A percentile compares a stretch with the other conserved stretches of the same genome.
Evolutionary conservation across 2,797 vertebrate species (phyloP).

Genomic region (Pagetopsis macropterus): DNA sequence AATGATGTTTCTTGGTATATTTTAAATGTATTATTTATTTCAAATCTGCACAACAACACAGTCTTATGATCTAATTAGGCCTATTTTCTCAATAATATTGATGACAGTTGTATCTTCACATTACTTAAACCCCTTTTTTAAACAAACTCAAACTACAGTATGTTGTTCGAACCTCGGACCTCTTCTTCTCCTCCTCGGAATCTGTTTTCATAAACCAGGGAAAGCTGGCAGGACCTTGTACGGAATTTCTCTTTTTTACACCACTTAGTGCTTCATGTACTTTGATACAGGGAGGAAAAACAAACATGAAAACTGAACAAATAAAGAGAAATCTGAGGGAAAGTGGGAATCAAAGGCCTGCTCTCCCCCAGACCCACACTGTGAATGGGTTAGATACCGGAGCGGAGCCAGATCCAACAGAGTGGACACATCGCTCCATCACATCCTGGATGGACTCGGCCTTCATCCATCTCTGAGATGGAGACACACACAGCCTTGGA

Average conservation of each 20-base stretch:
- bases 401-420: constrained; percentile 49
- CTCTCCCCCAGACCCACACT: neutral
- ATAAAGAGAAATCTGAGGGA: constrained; percentile 4
- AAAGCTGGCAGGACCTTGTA: neutral
- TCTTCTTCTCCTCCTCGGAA: constrained; percentile 9
- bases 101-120: neutral
- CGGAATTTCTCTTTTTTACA: constrained; percentile 1
- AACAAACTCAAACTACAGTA: neutral
- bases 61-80: neutral
- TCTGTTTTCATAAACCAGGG: neutral
- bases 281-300: constrained; percentile 8
- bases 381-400: neutral
- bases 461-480: constrained; percentile 31
- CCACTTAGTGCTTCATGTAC: neutral
- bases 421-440: constrained; percentile 32
- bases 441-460: constrained; percentile 33
- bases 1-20: neutral
- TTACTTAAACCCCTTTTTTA: neutral
- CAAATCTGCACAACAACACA: neutral
- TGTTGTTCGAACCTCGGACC: neutral
- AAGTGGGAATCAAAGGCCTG: constrained; percentile 13
- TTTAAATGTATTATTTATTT: neutral
- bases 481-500: constrained; percentile 43
- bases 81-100: neutral
- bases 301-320: constrained; percentile 34